These are phyloP conservation scores for Elachura formosa DNA, from an alignment of 2,113 vertebrate species.

Conservation along the genomic window DNA sequence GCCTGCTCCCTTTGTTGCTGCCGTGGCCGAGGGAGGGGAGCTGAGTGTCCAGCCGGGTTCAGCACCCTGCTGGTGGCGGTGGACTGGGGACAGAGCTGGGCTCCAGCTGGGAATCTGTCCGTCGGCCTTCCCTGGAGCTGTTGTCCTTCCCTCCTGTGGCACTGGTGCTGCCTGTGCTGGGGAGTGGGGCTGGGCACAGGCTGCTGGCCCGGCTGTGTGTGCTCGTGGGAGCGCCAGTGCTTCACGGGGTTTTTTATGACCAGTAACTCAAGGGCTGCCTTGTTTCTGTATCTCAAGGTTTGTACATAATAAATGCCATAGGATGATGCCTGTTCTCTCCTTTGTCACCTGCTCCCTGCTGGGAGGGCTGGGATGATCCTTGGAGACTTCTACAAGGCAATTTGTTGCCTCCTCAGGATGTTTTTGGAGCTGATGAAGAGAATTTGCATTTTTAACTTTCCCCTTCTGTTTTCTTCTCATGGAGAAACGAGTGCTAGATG, in stretches of 20 bases:
- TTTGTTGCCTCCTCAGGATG: neutral
- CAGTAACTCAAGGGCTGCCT: constrained; percentile 89
- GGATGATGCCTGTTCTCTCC: constrained; percentile 77
- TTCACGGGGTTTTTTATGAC: constrained; percentile 76
- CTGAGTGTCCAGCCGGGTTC: too few relatives aligned
- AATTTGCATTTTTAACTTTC: neutral
- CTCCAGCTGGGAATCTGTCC: neutral
- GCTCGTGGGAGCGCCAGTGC: constrained; percentile 55
- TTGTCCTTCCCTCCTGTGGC: constrained; percentile 5
- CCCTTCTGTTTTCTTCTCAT: neutral
- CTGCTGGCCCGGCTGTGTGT: neutral
- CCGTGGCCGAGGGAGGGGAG: too few relatives aligned
- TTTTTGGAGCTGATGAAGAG: neutral
- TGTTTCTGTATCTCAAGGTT: constrained; percentile 70
- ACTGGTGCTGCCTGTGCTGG: constrained; percentile 13
- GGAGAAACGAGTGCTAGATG: neutral
- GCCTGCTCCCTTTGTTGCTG: too few relatives aligned
- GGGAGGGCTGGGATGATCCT: neutral
- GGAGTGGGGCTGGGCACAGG: neutral
- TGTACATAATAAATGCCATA: constrained; percentile 82
- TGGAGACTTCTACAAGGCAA: neutral
- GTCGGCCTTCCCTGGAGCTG: neutral
- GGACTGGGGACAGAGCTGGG: neutral
- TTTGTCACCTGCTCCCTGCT: constrained; percentile 17
- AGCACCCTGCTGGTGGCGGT: too few relatives aligned